Evolutionary conservation across 2,797 vertebrate species (phyloP), one percentile per base, ranked within the genome.

Genomic region (Melanotaenia nigrans): DNA sequence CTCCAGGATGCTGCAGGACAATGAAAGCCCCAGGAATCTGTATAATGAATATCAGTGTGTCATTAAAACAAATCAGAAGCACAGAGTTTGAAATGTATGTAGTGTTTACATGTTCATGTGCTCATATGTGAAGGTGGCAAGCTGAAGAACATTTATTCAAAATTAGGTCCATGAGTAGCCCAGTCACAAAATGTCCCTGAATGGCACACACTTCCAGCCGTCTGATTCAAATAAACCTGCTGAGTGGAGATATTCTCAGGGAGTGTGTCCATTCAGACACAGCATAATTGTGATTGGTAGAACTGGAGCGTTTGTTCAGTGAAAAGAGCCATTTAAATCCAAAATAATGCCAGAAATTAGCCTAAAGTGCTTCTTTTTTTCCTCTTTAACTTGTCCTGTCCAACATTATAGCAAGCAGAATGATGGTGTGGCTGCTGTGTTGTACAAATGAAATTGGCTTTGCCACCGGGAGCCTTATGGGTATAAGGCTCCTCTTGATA

Each of bases 161-260:
- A 70, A 81, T 77, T 58, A 78, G 73, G 55, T 60, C 30, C 24
- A 2, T 33, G 32, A 76, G 71, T 28, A 64, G 56, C 60, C 71
- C 56, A 68, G 60, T 72, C 67, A 71, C 73, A 68, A 33, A 58
- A 3, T 30, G 2, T 73, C 53, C 57, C 64, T 2, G 2, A 75
- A 28, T 33, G 67, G 30, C 78, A 78, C 60, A 82, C 68, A 70
- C 56, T 55, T 64, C 5, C n/a, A 2, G 57, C 33, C 8, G 67
- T 69, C 38, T 68, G 47, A 76, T 67, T 81, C 63, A 68, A 77
- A 70, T 61, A 54, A 77, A 79, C 72, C 79, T 82, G 79, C 85
- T 83, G 81, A 67, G 65, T 61, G 71, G 24, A 67, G 67, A 73
- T 71, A 71, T 75, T 81, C 69, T 65, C 57, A 56, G 45, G 55